Evolutionary conservation across 2,888 invertebrate species (phyloP), one percentile per base, ranked within the genome.

Genomic region (Acrobasis suavella): DNA sequence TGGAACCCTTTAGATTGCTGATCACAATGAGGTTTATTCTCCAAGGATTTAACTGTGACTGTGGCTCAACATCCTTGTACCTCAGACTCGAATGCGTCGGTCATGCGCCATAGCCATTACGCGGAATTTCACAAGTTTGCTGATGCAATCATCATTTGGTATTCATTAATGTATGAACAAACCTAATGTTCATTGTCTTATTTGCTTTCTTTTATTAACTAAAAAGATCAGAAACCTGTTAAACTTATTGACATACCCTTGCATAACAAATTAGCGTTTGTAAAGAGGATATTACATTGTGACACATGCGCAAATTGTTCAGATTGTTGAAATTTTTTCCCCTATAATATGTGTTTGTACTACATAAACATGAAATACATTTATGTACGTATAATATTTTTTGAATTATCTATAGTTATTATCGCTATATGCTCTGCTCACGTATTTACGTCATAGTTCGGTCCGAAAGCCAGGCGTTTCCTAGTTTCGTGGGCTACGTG

Each of bases 401-500:
- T 17, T 50, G 10, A 5, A 15, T 50, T 50, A 50, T 9, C 32
- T 32, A 32, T 32, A 32, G 7, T 2, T 32, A 32, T 32, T 5
- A 54, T 14, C 14, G 37, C n/a, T 14, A 38, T 6, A 14, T 38
- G 6, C 9, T 50, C 12, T 50, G 17, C 17, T 22, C 51, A 60
- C 51, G 51, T 60, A 42, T 42, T 51, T 60, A 51, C 42, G 17
- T 42, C 39, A 60, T 42, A 51, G 14, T 51, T 51, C 17, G 22
- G 60, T 51, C 5, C 9, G 52, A 51, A 51, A 60, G 22, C 42
- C 42, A 38, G 42, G 51, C 60, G 22, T 51, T 60, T 51, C 50
- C 39, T 51, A 60, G 60, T 60, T 60, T 42, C 39, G 60, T 39
- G 60, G 51, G 2, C 42, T 60, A 60, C 60, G 60, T 60, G 60